Evolutionary conservation across 2,113 vertebrate genomes (phyloP), one percentile per base, ranked within the genome.

Genomic region (Toxotes chatareus): DNA sequence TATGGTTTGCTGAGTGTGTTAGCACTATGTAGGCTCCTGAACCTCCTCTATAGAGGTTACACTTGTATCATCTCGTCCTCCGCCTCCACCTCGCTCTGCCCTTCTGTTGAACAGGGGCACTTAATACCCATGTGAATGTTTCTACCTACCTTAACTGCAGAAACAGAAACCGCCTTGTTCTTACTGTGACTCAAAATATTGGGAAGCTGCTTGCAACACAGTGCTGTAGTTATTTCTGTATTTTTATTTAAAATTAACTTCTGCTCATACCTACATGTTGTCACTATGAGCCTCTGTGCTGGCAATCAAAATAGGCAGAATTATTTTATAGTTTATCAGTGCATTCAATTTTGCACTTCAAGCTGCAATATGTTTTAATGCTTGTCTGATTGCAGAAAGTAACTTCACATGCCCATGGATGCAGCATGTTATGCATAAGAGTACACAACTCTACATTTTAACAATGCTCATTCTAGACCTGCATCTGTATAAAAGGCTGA

Each of bases 401-500:
- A 71, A 44, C 53, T 74, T 59, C 8, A 23, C 49, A 13, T 47
- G 27, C 11, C 13, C 46, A 47, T 5, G 47, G 31, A 42, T 66
- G 67, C 63, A 79, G 71, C 51, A 23, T 60, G 63, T 71, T 71
- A 66, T 66, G 19, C 40, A 53, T 73, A 21, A 27, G 59, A 68
- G 60, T 75, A 60, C 59, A 66, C 5, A 31, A 76, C 65, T 68
- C 64, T 57, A 79, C 62, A 59, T 82, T 76, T 76, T 14, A 79
- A 51, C 83, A 69, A n/a, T 16, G 13, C 61, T 84, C 47, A 60
- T 83, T 77, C 74, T 77, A 21, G 67, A 75, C 68, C 80, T 79
- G 84, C 78, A 65, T 88, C 80, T 81, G 76, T 79, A 79, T 70
- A 65, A 88, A 88, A 86, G 87, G 79, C 85, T 89, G 90, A 88